These are phyloP conservation scores for Sphenodon punctatus DNA, from an alignment of 2,797 vertebrate species.

Conservation along the genomic window DNA sequence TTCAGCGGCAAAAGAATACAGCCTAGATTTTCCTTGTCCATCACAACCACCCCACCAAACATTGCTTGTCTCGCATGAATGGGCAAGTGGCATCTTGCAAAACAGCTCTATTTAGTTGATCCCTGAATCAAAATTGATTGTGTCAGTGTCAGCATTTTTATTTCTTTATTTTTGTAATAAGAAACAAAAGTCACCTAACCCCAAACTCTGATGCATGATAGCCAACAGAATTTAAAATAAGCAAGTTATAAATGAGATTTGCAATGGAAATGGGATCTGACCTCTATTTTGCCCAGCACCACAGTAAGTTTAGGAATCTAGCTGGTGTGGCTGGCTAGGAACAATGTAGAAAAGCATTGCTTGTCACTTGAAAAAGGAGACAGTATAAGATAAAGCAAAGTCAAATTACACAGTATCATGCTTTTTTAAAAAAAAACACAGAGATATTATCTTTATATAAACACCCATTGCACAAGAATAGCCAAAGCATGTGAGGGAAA, in stretches of 20 bases:
- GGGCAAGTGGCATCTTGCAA: neutral
- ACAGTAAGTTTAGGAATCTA: neutral
- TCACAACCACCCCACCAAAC: neutral
- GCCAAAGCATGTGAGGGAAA: neutral
- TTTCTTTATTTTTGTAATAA: neutral
- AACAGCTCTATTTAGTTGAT: constrained; percentile 9
- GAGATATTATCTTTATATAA: neutral
- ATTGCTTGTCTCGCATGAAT: neutral
- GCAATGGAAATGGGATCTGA: constrained; percentile 6
- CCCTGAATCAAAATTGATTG: neutral
- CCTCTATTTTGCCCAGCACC: neutral
- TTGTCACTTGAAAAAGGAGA: neutral
- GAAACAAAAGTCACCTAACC: neutral
- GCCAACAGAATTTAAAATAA: constrained; percentile 11
- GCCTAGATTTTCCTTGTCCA: neutral
- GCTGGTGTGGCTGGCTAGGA: neutral
- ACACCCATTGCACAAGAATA: neutral
- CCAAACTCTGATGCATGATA: neutral
- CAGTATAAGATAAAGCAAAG: constrained; percentile 7
- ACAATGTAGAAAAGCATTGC: neutral
- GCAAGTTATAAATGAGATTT: neutral
- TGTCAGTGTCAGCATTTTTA: neutral
- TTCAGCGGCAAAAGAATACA: neutral
- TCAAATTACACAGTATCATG: rapidly evolving
- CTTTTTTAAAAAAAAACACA: neutral